Conservation (phyloP, 2,113 vertebrate genomes). For the Cnemophilus loriae region DNA sequence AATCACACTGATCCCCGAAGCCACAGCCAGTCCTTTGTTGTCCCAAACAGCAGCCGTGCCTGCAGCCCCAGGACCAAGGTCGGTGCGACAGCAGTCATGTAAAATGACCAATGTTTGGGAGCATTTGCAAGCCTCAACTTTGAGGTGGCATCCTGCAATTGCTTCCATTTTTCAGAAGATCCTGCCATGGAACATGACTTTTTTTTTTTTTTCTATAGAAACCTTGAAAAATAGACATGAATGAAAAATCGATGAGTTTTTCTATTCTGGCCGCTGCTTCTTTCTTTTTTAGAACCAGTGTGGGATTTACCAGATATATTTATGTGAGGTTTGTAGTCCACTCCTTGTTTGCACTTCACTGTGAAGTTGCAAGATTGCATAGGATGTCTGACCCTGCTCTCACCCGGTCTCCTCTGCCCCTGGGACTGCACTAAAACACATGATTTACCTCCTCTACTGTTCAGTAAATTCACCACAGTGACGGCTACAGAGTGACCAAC, state of each 20-base stretch:
- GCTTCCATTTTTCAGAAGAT: background rate
- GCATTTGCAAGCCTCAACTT: background rate
- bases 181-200: accelerated
- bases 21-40: background rate
- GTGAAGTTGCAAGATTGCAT: background rate
- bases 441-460: background rate
- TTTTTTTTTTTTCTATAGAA: background rate
- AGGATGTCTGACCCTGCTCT: background rate
- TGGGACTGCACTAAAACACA: background rate
- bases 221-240: background rate
- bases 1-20: background rate
- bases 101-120: background rate
- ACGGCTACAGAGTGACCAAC: background rate
- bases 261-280: background rate
- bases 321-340: background rate
- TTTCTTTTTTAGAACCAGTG: background rate
- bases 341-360: background rate
- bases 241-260: background rate
- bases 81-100: background rate
- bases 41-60: background rate
- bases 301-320: background rate
- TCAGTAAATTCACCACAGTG: background rate
- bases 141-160: background rate
- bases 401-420: background rate
- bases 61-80: background rate